Evolutionary conservation across 37 sponge, comb jelly and placozoan genomes (phyloP).

Genomic region (Agelas oroides): DNA sequence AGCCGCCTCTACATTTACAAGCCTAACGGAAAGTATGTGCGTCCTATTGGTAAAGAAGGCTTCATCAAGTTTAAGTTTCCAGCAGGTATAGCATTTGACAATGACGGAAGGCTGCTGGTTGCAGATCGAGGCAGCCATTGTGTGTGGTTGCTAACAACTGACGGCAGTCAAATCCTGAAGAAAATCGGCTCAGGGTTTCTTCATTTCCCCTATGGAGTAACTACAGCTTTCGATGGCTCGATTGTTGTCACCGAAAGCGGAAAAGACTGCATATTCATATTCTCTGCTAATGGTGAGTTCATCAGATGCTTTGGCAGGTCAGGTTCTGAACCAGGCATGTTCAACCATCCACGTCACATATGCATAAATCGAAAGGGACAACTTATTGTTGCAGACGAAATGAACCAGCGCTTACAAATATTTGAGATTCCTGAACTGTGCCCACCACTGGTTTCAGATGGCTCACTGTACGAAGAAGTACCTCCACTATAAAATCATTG

Average conservation of each 20-base stretch:
- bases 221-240: neutral
- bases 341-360: conserved; percentile 27
- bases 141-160: conserved; percentile 16
- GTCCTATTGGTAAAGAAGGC: neutral
- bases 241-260: conserved; percentile 41
- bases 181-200: conserved; percentile 13
- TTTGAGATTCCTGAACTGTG: too few species aligned
- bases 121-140: conserved; percentile 36
- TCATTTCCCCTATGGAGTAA: conserved; percentile 32
- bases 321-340: conserved; percentile 41
- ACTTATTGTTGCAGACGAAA: conserved; percentile 40
- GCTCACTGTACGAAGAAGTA: too few species aligned
- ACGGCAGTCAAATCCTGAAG: neutral
- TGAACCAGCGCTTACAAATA: conserved; percentile 38
- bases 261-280: conserved; percentile 33
- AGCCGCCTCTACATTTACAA: neutral
- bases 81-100: conserved; percentile 30
- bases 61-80: conserved; percentile 33
- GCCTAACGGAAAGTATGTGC: neutral
- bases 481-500: too few species aligned
- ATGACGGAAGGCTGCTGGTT: conserved; percentile 16
- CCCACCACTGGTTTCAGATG: too few species aligned
- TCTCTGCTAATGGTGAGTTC: conserved; percentile 23
- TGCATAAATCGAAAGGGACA: conserved; percentile 29
- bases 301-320: conserved; percentile 30